Base-by-base conservation (phyloP, 1,140 invertebrate genomes). In the Papilio polyxenes region DNA sequence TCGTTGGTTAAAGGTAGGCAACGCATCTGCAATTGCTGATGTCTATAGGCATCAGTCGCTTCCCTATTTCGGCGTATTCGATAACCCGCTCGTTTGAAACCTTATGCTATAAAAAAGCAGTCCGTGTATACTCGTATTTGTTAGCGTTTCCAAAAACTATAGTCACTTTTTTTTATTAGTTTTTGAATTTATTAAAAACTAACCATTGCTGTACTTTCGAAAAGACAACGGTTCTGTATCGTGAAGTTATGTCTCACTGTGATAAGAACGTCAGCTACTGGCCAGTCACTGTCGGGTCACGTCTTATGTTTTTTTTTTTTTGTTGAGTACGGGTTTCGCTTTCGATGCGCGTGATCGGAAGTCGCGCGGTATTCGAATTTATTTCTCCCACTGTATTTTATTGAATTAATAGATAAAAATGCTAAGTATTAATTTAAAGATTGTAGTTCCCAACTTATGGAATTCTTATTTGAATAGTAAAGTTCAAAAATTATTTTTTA, bases 261-360 rank as follows among this genome's bases (percentile, higher is more conserved):
- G 17, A 40, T 56, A 77, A 62, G 65, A 77, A 75, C 77, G 51
- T 53, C 81, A 20, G 49, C n/a, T 1, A 8, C 65, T 44, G 49
- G 59, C 77, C 44, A 23, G 44, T 77, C 74, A n/a, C 20, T 23
- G 44, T 81, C 74, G 48, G 81, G 49, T 79, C 81, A 83, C 82
- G 80, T 83, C 53, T 9, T 17, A 44, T 8, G 9, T 17, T 31
- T 82, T 82, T 86, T n/a, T n/a, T n/a, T 86, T 86, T 85, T 49
- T 51, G 44, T 56, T 75, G 20, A 56, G 37, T 59, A 53, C 81
- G 78, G 53, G 83, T 87, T 87, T 87, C 85, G 80, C 85, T 87
- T 85, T 87, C 85, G 84, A 81, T 49, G 84, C 83, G 85, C 85
- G 85, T 87, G 85, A 87, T 74, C 77, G 76, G 72, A 75, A 44